Evolutionary conservation across 1,140 invertebrate genomes (phyloP), one percentile per base, ranked within the genome.

Genomic region (Drosophila erecta): DNA sequence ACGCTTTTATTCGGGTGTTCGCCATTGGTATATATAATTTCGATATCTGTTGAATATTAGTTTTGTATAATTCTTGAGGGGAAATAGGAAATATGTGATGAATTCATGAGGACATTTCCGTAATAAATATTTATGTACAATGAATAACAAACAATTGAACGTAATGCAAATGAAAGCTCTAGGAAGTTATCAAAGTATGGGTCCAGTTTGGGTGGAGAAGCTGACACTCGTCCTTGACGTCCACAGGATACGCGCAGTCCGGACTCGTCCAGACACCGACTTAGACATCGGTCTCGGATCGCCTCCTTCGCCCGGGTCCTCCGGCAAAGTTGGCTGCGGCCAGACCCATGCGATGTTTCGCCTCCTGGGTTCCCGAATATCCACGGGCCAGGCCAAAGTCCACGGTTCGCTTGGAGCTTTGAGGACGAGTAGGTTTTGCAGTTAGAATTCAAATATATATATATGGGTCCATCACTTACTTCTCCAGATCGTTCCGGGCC

Each of bases 331-430:
- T 97, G 72, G 97, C 96, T 1, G 96, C 96, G 44, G 96, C 95
- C 43, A 97, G 91, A 1, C 96, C 97, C 96, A 98, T 97, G 76
- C 97, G 93, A 92, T 98, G 97, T 92, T 97, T 97, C 79, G 96
- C 97, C 44, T 97, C 96, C 81, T 97, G 95, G 24, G 96, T 96
- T 0, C 97, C 97, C 40, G 96, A 97, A 92, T 96, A 98, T 4
- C 97, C 97, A 35, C 97, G 95, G 64, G 94, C 96, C 44, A 98
- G 93, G 12, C 97, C 97, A 76, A 97, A 93, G 90, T 97, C 96
- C 46, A 97, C 92, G 38, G 95, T 96, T 2, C 96, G 95, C 92
- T 97, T 97, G 43, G 95, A 94, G 90, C 96, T 97, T 93, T 10
- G 24, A 38, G 24, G n/a, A 17, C 1, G 20, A 4, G 0, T 1